Percentiles rank a stretch among this genome's conserved stretches.
Evolutionary conservation across 53 echinoderm and acorn worm genomes (phyloP).

Genomic region (Stichopus horrens): DNA sequence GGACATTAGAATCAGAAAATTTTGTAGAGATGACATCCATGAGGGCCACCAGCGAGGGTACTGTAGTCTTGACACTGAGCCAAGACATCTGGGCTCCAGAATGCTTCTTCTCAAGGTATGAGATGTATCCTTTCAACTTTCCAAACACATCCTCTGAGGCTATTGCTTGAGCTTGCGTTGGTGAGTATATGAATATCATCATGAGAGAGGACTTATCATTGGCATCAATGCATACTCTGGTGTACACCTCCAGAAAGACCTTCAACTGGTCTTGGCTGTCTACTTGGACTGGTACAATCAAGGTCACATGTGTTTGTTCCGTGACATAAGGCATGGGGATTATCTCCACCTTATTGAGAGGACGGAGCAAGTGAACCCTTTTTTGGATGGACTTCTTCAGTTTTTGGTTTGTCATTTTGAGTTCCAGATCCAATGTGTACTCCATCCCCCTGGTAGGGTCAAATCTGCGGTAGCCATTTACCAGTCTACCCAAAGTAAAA

Average conservation of each 20-base stretch:
- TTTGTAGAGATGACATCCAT: conserved; percentile 98
- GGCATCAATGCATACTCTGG: conserved; percentile 82
- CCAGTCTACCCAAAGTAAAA: conserved; percentile 79
- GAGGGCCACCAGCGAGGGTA: conserved; percentile 86
- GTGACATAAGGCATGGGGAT: conserved; percentile 98
- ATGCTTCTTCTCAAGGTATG: conserved; percentile 79
- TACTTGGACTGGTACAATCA: conserved; percentile 80
- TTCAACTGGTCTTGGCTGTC: conserved; percentile 85
- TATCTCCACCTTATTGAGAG: conserved; percentile 89
- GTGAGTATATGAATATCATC: conserved; percentile 93
- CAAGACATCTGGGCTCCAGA: conserved; percentile 82
- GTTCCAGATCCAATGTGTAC: conserved; percentile 89
- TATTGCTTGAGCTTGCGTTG: conserved; percentile 79
- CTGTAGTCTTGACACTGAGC: conserved; percentile 88
- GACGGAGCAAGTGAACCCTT: conserved; percentile 83
- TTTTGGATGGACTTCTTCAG: conserved; percentile 81
- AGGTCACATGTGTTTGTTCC: conserved; percentile 83
- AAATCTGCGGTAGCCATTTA: conserved; percentile 92
- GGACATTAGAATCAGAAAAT: conserved; percentile 68
- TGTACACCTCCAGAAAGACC: conserved; percentile 81
- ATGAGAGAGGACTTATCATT: conserved; percentile 91
- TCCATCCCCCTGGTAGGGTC: conserved; percentile 95
- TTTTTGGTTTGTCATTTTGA: conserved; percentile 76
- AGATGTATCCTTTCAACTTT: conserved; percentile 73
- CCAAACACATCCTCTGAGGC: conserved; percentile 84